These are phyloP conservation scores for Drosophila aff. DNA, from an alignment of 1,140 invertebrate genomes.

Conservation along the genomic window DNA sequence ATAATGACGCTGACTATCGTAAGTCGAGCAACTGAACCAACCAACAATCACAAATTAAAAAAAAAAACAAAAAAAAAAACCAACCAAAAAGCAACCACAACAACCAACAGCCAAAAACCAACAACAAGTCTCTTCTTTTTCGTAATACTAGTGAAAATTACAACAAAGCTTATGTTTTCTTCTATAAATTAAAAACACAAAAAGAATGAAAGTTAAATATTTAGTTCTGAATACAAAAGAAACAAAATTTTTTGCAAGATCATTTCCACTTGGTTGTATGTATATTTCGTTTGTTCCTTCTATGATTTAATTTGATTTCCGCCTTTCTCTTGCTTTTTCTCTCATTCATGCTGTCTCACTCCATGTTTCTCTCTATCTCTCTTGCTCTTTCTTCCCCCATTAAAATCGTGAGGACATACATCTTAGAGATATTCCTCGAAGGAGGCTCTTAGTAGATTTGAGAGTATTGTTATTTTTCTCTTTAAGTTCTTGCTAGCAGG, in stretches of 20 bases:
- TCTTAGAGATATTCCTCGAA: background rate
- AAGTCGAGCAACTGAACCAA: constrained; percentile 87
- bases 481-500: background rate
- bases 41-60: constrained; percentile 52
- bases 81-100: constrained; percentile 57
- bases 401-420: constrained; percentile 20
- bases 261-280: constrained; percentile 37
- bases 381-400: constrained; percentile 6
- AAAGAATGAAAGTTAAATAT: constrained; percentile 55
- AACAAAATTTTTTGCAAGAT: constrained; percentile 52
- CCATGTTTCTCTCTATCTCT: constrained; percentile 16
- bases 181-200: constrained; percentile 35
- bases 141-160: constrained; percentile 47
- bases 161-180: constrained; percentile 45
- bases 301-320: constrained; percentile 27
- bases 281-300: constrained; percentile 33
- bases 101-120: constrained; percentile 48
- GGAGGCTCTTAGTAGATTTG: constrained; percentile 2
- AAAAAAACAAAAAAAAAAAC: constrained; percentile 10
- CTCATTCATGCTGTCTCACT: constrained; percentile 55
- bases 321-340: constrained; percentile 54
- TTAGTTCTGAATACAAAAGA: constrained; percentile 42
- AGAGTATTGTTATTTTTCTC: background rate
- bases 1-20: constrained; percentile 89
- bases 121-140: constrained; percentile 33